Evolutionary conservation across 30 jellyfish, hydroid and myxozoan species (phyloP).

Genomic region (Hydra vulgaris): DNA sequence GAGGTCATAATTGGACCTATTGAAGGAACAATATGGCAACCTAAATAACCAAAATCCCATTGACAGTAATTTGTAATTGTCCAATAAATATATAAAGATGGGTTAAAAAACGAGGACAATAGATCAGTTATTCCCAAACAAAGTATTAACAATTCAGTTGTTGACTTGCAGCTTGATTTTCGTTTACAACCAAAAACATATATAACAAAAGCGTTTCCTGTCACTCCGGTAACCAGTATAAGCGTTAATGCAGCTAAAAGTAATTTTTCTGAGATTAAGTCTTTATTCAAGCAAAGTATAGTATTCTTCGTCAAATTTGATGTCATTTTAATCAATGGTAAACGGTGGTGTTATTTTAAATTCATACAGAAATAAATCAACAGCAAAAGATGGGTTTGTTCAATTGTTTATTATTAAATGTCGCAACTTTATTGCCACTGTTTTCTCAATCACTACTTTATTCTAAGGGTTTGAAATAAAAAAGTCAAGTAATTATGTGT

Average conservation of each 20-base stretch:
- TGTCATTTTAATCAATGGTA: too few relatives aligned
- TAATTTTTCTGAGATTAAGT: constrained; percentile 12
- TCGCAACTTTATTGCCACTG: too few relatives aligned
- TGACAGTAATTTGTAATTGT: background rate
- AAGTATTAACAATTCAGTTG: constrained; percentile 33
- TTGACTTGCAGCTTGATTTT: constrained; percentile 10
- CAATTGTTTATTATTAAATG: too few relatives aligned
- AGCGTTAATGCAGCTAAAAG: constrained; percentile 17
- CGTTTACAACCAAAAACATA: constrained; percentile 23
- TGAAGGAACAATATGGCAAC: constrained; percentile 30
- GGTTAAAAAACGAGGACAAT: constrained; percentile 24
- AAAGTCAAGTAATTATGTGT: too few relatives aligned
- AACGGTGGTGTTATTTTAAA: too few relatives aligned
- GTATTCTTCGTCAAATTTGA: too few relatives aligned
- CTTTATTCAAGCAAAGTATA: too few relatives aligned
- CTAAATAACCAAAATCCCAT: constrained; percentile 39
- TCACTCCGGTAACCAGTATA: constrained; percentile 21
- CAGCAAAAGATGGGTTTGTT: too few relatives aligned
- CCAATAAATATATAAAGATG: constrained; percentile 34
- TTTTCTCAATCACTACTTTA: too few relatives aligned
- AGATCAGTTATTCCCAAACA: constrained; percentile 28
- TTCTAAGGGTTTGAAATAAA: too few relatives aligned
- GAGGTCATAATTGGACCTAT: constrained; percentile 29
- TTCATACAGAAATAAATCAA: too few relatives aligned
- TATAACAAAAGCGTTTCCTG: constrained; percentile 25